Base-by-base conservation (phyloP, 2,888 invertebrate genomes). In the Parasteatoda lunata region DNA sequence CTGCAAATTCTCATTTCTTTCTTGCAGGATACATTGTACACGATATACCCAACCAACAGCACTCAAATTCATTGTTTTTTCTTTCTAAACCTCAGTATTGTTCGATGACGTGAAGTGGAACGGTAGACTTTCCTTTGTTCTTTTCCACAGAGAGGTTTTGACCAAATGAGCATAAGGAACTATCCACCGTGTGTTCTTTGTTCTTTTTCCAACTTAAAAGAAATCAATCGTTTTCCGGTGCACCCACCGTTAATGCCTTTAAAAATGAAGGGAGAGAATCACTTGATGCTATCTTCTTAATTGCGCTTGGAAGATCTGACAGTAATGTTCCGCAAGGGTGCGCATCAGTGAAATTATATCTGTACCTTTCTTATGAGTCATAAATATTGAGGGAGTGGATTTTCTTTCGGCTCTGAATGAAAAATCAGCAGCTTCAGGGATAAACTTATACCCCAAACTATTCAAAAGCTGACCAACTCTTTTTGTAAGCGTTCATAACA, bases 261-360 rank as follows among this genome's bases (percentile, higher is more conserved):
- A 30, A 54, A 52, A 52, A 68, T 65, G 65, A 65, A 13, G 47
- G 11, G 9, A 48, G 47, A 47, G 45, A 59, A 4, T 59, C 59
- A 9, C 66, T 59, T 78, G 78, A 78, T 78, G 78, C 47, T 78
- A 78, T 78, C 78, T 78, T 54, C 47, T 30, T 81, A 81, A 81
- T 81, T 68, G 54, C 66, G 9, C 9, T 9, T 15, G 45, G 66
- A 8, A 9, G 13, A 15, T 68, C 66, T 68, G 45, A 15, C 30
- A 66, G 45, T 30, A n/a, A 4, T 66, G 77, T 77, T 77, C 77
- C 77, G 68, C 77, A 68, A 77, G 68, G 68, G 51, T 77, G 52
- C 51, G 68, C 68, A 51, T 48, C 68, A 77, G 51, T 4, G n/a
- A 45, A 51, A 77, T 52, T 49, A 59, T 59, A 13, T 59, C 59